Percentiles rank a stretch among this genome's conserved stretches.
These are phyloP conservation scores for Eulemur macaco DNA, from an alignment of 2,113 vertebrate genomes.

Conservation along the genomic window DNA sequence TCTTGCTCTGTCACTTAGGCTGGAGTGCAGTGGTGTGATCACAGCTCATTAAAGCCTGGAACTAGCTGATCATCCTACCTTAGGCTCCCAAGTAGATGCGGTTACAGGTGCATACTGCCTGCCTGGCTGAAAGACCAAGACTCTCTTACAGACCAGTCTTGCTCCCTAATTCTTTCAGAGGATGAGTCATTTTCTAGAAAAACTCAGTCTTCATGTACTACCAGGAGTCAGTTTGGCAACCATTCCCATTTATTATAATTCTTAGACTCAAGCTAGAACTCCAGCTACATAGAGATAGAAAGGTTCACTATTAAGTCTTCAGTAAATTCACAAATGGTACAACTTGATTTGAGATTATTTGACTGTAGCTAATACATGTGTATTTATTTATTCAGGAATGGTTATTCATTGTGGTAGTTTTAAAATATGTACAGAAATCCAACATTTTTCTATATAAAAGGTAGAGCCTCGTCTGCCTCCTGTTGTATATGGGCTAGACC, in stretches of 20 bases:
- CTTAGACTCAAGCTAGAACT: not conserved
- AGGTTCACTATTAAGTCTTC: not conserved
- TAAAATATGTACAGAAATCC: not conserved
- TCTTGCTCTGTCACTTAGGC: too few relatives aligned
- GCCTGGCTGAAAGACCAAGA: not conserved
- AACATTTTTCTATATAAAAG: not conserved
- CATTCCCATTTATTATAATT: not conserved
- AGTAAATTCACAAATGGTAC: not conserved
- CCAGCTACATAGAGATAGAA: not conserved
- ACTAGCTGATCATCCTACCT: too few relatives aligned
- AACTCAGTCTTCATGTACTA: not conserved
- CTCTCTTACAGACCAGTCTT: not conserved
- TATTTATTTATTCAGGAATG: not conserved
- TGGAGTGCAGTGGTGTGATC: too few relatives aligned
- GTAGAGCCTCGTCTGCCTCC: not conserved
- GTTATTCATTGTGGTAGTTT: not conserved
- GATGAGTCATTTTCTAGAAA: not conserved
- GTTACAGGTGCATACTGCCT: too few relatives aligned
- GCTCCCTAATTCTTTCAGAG: not conserved
- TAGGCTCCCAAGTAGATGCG: too few relatives aligned
- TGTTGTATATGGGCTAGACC: not conserved
- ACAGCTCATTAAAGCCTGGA: too few relatives aligned
- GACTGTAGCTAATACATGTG: not conserved
- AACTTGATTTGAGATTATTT: not conserved
- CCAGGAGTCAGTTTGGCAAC: not conserved